Percentiles rank a stretch among this genome's conserved stretches.
phyloP scores from a whole-genome alignment of 2,888 invertebrate genomes.

The Anodontia alba region DNA sequence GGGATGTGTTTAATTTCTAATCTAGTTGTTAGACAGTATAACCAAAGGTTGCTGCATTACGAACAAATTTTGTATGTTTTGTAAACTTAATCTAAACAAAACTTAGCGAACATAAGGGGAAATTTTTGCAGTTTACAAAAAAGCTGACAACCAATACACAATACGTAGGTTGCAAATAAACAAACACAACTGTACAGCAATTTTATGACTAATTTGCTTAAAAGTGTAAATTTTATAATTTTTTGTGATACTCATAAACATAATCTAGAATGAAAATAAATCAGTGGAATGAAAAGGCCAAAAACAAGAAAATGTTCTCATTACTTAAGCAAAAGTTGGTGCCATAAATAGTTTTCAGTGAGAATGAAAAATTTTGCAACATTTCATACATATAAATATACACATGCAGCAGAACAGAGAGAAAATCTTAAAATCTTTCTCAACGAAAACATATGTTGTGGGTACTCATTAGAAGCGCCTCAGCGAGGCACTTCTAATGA shows the following conservation, averaged over 20 bases:
- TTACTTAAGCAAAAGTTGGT: neutral
- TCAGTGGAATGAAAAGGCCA: no score
- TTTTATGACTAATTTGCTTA: neutral
- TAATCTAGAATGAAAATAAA: no score
- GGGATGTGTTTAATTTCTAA: constrained; percentile 9
- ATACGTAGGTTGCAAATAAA: neutral
- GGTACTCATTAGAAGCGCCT: no score
- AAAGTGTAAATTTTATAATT: neutral
- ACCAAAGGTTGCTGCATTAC: neutral
- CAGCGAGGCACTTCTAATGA: no score
- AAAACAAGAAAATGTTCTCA: neutral
- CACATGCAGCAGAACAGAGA: neutral
- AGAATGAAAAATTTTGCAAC: neutral
- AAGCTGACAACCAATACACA: constrained; percentile 8
- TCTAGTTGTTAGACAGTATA: neutral
- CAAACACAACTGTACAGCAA: neutral
- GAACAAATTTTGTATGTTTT: neutral
- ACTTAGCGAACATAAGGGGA: neutral
- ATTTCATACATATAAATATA: neutral
- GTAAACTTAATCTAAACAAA: neutral
- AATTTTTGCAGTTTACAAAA: neutral
- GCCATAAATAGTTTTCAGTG: neutral
- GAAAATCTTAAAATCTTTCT: no score
- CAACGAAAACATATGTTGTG: no score
- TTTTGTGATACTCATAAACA: neutral